Evolutionary conservation across 2,797 vertebrate genomes (phyloP).

Genomic region (Tangara arthus): DNA sequence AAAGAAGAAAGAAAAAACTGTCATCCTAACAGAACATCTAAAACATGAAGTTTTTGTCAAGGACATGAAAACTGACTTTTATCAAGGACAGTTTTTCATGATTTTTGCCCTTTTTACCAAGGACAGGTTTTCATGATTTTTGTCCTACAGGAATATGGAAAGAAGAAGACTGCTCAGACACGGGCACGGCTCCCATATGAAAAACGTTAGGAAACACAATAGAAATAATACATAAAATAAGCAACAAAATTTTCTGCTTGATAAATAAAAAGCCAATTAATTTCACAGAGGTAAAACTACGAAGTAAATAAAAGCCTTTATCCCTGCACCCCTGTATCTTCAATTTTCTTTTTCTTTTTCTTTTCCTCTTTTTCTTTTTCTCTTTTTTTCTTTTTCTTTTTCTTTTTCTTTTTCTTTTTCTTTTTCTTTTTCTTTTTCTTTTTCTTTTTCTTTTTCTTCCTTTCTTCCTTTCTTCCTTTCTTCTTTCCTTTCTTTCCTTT

Average conservation of each 20-base stretch:
- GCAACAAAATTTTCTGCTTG: neutral
- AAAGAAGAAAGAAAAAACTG: neutral
- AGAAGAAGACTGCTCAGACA: neutral
- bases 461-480: too few relatives aligned
- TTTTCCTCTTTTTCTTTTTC: rapidly evolving
- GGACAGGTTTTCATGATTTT: neutral
- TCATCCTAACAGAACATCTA: neutral
- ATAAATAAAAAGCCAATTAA: neutral
- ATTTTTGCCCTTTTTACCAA: neutral
- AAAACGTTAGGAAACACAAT: neutral
- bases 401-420: too few relatives aligned
- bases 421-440: too few relatives aligned
- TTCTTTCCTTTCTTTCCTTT: too few relatives aligned
- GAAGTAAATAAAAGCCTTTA: neutral
- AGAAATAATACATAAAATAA: neutral
- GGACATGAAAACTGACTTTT: neutral
- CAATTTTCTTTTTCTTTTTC: too few relatives aligned
- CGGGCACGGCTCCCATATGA: rapidly evolving
- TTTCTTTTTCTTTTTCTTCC: neutral
- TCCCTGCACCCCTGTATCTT: neutral
- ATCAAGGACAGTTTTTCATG: neutral
- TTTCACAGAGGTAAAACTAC: neutral
- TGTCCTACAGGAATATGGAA: neutral
- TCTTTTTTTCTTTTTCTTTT: too few relatives aligned
- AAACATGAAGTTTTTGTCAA: neutral